Evolutionary conservation across 2,113 vertebrate genomes (phyloP), one percentile per base, ranked within the genome.

Genomic region (Artemisiospiza belli): DNA sequence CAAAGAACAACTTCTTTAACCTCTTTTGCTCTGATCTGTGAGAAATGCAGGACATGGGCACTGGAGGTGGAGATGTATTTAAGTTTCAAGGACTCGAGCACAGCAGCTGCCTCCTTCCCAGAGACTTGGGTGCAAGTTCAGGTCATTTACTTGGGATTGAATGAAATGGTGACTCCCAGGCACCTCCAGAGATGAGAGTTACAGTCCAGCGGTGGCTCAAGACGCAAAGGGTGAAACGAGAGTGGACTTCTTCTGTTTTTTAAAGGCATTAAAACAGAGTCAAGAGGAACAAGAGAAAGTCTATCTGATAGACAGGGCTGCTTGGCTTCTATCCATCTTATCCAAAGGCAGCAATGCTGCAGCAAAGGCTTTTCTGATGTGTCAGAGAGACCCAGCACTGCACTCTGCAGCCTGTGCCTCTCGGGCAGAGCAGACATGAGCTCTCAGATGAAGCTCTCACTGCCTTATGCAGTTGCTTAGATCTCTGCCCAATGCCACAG

Each of bases 361-460:
- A 80, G 92, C 78, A 94, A 57, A 95, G 61, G 58, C 89, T 87
- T 76, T 58, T 97, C 39, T 93, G 90, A 95, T 95, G 94, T 96
- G 94, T 96, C 88, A 88, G 10, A 73, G 91, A 96, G 88, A 93
- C 85, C 85, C 59, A 81, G 90, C 87, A 49, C 92, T 92, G 80
- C 66, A 4, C 77, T 95, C 89, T 58, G 81, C 92, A 83, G 72
- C 23, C 3, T 58, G 43, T 94, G 90, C 90, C 92, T 96, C 94
- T 90, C 49, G 85, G 93, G 88, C 93, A 93, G 82, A 94, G 90
- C 82, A 89, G 75, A 59, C 82, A 83, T 0, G 4, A 92, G 94
- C 93, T 87, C 80, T 96, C 87, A 93, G 72, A 86, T 86, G 76
- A 81, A 83, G 89, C 86, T 92, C 62, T 59, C 5, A 2, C 55